These are phyloP conservation scores for Thera britannica DNA, from an alignment of 2,888 invertebrate genomes.

Conservation along the genomic window DNA sequence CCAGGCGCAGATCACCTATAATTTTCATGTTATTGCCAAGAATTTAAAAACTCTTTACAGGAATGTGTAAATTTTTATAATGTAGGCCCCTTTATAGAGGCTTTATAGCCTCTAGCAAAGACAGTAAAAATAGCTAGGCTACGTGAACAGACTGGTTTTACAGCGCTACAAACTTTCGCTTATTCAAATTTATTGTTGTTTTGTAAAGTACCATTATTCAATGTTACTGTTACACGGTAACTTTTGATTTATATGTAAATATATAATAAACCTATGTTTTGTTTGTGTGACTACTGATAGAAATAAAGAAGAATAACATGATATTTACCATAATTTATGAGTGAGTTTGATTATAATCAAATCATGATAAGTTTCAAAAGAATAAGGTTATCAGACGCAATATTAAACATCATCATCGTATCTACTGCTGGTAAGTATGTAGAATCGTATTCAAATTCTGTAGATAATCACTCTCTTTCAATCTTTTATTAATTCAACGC, in stretches of 20 bases:
- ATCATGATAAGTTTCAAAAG: too few species aligned
- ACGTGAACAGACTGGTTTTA: constrained; percentile 37
- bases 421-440: too few species aligned
- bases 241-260: constrained; percentile 36
- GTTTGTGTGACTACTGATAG: too few species aligned
- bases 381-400: too few species aligned
- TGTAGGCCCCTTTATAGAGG: constrained; percentile 8
- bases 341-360: too few species aligned
- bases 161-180: constrained; percentile 52
- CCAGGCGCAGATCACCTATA: not conserved
- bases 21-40: not conserved
- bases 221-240: constrained; percentile 44
- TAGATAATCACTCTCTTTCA: too few species aligned
- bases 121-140: constrained; percentile 31
- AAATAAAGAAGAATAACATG: too few species aligned
- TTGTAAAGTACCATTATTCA: constrained; percentile 49
- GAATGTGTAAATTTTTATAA: constrained; percentile 7
- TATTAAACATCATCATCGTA: too few species aligned
- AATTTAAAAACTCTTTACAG: not conserved
- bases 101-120: constrained; percentile 14
- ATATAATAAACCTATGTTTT: not conserved
- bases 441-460: too few species aligned
- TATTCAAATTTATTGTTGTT: constrained; percentile 55
- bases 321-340: too few species aligned
- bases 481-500: not conserved